phyloP scores from a whole-genome alignment of 2,888 invertebrate genomes.

The Eupithecia exiguata region DNA sequence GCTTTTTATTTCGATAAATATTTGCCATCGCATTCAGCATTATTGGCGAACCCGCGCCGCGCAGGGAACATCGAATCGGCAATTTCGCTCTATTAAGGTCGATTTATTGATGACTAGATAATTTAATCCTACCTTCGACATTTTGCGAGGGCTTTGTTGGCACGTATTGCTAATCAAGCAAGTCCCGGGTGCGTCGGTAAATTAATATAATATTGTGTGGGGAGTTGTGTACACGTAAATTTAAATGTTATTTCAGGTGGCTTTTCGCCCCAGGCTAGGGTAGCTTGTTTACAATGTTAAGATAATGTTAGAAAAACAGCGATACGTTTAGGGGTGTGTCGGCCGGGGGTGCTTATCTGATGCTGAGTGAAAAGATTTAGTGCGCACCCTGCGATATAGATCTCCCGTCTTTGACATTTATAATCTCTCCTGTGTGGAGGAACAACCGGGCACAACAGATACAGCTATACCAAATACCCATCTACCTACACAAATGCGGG shows the following conservation, averaged over 20 bases:
- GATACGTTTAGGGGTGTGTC: constrained; percentile 64
- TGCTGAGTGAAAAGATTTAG: constrained; percentile 77
- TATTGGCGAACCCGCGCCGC: constrained; percentile 29
- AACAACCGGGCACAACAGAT: not conserved
- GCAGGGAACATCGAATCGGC: constrained; percentile 32
- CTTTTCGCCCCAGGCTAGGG: constrained; percentile 50
- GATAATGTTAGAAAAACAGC: constrained; percentile 77
- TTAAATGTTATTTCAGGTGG: constrained; percentile 64
- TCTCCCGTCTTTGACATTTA: constrained; percentile 53
- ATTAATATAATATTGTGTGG: constrained; percentile 45
- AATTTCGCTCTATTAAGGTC: constrained; percentile 38
- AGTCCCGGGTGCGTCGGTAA: constrained; percentile 33
- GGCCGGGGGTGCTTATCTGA: constrained; percentile 72
- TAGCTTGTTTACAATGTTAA: constrained; percentile 64
- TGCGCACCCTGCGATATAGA: constrained; percentile 68
- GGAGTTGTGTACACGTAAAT: constrained; percentile 46
- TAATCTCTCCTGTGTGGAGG: constrained; percentile 39
- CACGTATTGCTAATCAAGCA: constrained; percentile 43
- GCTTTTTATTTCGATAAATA: constrained; percentile 34
- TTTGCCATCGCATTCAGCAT: constrained; percentile 35
- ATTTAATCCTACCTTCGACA: constrained; percentile 40
- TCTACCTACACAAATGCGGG: constrained; percentile 21
- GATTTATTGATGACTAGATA: constrained; percentile 42
- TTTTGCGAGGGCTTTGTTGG: constrained; percentile 35
- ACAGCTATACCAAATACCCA: not conserved